Evolutionary conservation across 2,888 invertebrate genomes (phyloP), one percentile per base, ranked within the genome.

Genomic region (Heliothis peltigera): DNA sequence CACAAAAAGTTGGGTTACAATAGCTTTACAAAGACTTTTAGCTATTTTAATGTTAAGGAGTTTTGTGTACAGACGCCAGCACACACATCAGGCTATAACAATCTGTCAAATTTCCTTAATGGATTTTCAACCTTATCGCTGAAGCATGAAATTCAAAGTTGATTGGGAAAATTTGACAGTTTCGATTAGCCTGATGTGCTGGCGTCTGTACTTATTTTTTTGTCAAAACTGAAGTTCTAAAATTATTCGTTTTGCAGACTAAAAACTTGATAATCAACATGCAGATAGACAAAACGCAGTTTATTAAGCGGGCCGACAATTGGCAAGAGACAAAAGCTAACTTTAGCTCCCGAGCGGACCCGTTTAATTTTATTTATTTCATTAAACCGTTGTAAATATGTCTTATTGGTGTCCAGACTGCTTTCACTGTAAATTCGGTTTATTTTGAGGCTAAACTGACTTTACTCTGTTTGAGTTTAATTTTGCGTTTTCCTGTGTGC

Each of bases 301-400:
- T 69, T 74, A 71, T 77, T 74, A 72, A 68, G 47, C 52, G 60
- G 10, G 8, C 35, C 44, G 52, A 73, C 74, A 74, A 80, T 77
- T 80, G 76, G 71, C 79, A 80, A 80, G 68, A 66, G 58, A 62
- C 80, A 73, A 66, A 62, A 55, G 79, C 77, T 80, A 80, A 80
- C 60, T 77, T 75, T 78, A 78, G 75, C 74, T 53, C 43, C 57
- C 57, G 54, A 28, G 25, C 70, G 52, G 46, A 22, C 57, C 70
- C 61, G 81, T 80, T 80, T 78, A 70, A 74, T 78, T 77, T 73
- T 70, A 67, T 73, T 70, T 70, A 70, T 71, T 71, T 76, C 67
- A 74, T 80, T 70, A 70, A 72, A 71, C 62, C 58, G 76, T 71
- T 80, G 62, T 80, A 80, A 80, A 80, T 78, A 80, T 71, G 74